Evolutionary conservation across 1,140 invertebrate genomes (phyloP), one percentile per base, ranked within the genome.

Genomic region (Aphis craccivora): DNA sequence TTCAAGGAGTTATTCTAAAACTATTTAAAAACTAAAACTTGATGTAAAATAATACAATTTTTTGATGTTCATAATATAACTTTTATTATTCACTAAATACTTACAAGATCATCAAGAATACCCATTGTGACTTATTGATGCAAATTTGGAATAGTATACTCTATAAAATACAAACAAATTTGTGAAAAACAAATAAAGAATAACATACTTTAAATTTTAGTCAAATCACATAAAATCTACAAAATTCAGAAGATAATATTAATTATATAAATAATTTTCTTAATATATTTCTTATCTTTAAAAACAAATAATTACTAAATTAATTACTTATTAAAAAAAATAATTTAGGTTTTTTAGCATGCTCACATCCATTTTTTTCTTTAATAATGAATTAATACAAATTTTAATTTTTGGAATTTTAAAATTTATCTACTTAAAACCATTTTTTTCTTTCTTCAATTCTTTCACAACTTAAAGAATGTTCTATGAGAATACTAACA

Each of bases 81-180:
- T 87, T n/a, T 35, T 88, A 88, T n/a, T 88, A 45, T n/a, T 48
- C 7, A 51, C 9, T 83, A 37, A 67, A 67, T 53, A 92, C 91
- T 92, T 53, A 92, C 91, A 48, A 92, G 67, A 14, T 92, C 91
- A 35, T 92, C 91, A 48, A 92, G 1, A 30, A 92, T 51, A 25
- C 91, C 91, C 91, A 92, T 92, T 20, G 45, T 83, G 35, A 76
- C 30, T 30, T 67, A 43, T 20, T 11, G 2, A 23, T 37, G 8
- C 9, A 35, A 11, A 53, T 53, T 89, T 53, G 20, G 37, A n/a
- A 88, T 51, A 35, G 22, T 53, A 37, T 89, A 53, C 22, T 89
- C 87, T 53, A 25, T 89, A 53, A 89, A 89, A 51, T 86, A 45
- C 3, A 86, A 43, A 86, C 1, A 89, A 53, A 88, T 25, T 37